Percentiles rank a stretch among this genome's conserved stretches.
phyloP scores from a whole-genome alignment of 2,888 invertebrate species.

The Patella pellucida region DNA sequence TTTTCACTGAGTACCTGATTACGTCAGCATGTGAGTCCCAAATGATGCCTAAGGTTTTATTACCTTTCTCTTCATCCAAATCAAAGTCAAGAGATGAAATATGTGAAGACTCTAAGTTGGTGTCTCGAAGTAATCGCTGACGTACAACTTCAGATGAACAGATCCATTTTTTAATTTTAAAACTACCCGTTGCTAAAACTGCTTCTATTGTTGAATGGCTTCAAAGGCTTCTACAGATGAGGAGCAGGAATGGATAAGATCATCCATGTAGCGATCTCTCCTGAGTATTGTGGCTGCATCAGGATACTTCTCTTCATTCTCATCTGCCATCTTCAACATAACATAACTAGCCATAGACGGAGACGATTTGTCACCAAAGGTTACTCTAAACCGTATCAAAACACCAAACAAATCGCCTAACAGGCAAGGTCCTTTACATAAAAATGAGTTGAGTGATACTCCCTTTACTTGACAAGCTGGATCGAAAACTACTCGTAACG shows the following conservation, averaged over 20 bases:
- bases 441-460: conserved; percentile 14
- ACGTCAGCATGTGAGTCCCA: conserved; percentile 20
- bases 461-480: conserved; percentile 22
- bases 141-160: conserved; percentile 10
- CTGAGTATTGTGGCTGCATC: conserved; percentile 23
- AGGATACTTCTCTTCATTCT: conserved; percentile 12
- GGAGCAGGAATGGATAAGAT: conserved; percentile 20
- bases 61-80: not conserved
- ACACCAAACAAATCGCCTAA: too few relatives aligned
- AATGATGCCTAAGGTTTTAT: not conserved
- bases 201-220: conserved; percentile 15
- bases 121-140: not conserved
- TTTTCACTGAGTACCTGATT: conserved; percentile 15
- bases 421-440: not conserved
- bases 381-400: not conserved
- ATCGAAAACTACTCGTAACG: conserved; percentile 23
- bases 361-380: conserved; percentile 24
- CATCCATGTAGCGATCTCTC: conserved; percentile 26
- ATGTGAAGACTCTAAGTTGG: too few relatives aligned
- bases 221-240: conserved; percentile 5
- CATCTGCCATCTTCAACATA: conserved; percentile 19
- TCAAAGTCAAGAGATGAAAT: not conserved
- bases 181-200: conserved; percentile 17
- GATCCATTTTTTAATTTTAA: conserved; percentile 18
- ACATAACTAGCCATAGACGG: conserved; percentile 24